Percentiles rank a stretch among this genome's conserved stretches.
Conservation (phyloP, 2,113 vertebrate species). For the Paradoxurus hermaphroditus region DNA sequence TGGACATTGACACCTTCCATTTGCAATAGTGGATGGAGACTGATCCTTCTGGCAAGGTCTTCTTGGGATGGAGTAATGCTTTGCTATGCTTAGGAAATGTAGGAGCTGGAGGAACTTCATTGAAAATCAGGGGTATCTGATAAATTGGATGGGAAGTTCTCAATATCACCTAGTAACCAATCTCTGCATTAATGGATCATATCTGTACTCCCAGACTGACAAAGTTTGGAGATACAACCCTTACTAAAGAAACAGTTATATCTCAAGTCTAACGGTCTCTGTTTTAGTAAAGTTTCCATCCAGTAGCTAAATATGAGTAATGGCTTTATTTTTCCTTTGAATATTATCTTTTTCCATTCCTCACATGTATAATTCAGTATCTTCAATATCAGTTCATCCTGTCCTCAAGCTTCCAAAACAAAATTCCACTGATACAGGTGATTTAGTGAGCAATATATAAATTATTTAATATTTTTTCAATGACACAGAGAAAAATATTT, state of each 20-base stretch:
- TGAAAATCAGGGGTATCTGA: not conserved
- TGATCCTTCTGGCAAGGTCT: not conserved
- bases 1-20: not conserved
- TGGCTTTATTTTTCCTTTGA: not conserved
- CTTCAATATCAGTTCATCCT: not conserved
- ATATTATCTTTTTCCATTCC: not conserved
- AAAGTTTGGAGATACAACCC: not conserved
- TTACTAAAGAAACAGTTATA: not conserved
- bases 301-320: not conserved
- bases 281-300: not conserved
- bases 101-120: not conserved
- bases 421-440: not conserved
- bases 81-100: not conserved
- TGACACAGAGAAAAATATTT: not conserved
- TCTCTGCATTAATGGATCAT: not conserved
- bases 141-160: not conserved
- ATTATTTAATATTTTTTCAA: not conserved
- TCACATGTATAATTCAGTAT: not conserved
- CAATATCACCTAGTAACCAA: not conserved
- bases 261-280: not conserved
- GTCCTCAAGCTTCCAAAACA: not conserved
- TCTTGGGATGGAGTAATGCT: not conserved
- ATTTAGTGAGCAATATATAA: not conserved
- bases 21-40: not conserved
- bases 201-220: not conserved